phyloP scores from a whole-genome alignment of 2,797 vertebrate genomes.

The Aeoliscus strigatus region DNA sequence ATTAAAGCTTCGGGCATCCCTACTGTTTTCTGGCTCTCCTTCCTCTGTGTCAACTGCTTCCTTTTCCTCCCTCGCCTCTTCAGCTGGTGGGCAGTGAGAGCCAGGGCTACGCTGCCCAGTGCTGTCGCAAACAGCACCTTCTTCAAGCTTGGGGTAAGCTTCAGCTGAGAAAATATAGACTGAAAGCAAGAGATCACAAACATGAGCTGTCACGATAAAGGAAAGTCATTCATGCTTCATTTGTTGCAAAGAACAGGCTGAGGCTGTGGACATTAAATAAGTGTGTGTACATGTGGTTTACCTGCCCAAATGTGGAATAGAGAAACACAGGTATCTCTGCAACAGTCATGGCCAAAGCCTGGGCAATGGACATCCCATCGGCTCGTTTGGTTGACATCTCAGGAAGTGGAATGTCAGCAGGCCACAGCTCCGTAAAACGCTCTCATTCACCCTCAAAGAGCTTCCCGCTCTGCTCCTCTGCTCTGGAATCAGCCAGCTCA shows the following conservation, averaged over 20 bases:
- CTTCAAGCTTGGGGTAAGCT: constrained; percentile 87
- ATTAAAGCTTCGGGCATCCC: constrained; percentile 81
- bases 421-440: constrained; percentile 2
- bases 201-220: background rate
- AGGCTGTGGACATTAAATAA: background rate
- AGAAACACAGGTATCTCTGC: constrained; percentile 98
- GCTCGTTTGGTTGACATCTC: constrained; percentile 85
- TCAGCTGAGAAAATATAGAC: constrained; percentile 90
- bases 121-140: constrained; percentile 96
- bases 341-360: constrained; percentile 97
- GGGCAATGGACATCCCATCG: constrained; percentile 90
- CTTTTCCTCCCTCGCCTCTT: constrained; percentile 88
- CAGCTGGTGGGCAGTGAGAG: constrained; percentile 94
- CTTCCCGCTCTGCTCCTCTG: constrained; percentile 28
- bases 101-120: constrained; percentile 90
- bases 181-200: constrained; percentile 21
- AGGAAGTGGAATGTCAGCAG: constrained; percentile 28
- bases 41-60: constrained; percentile 78
- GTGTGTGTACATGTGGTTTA: constrained; percentile 47
- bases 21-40: constrained; percentile 74
- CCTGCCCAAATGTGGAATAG: constrained; percentile 97
- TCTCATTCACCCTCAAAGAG: constrained; percentile 31
- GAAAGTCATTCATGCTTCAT: background rate
- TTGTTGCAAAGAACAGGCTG: background rate
- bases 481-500: constrained; percentile 43